These are phyloP conservation scores for Alloplasta piceator DNA, from an alignment of 2,888 invertebrate genomes.

Conservation along the genomic window DNA sequence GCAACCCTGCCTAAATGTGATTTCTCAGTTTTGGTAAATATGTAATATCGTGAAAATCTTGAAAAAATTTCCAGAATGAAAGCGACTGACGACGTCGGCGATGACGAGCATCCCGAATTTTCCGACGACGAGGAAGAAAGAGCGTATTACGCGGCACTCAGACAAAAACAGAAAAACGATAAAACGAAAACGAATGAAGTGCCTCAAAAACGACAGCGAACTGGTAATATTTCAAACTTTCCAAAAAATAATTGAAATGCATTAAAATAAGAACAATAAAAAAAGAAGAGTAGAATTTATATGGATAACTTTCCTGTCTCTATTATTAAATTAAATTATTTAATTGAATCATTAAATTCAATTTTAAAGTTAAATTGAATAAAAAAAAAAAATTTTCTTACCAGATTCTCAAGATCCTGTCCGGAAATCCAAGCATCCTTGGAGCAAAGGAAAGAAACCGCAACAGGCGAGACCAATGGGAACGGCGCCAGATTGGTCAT, in stretches of 20 bases:
- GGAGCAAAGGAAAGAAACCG: conserved; percentile 71
- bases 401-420: conserved; percentile 53
- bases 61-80: conserved; percentile 85
- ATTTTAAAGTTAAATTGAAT: conserved; percentile 35
- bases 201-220: conserved; percentile 69
- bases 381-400: conserved; percentile 16
- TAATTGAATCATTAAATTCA: no score
- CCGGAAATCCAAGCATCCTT: conserved; percentile 78
- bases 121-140: conserved; percentile 96
- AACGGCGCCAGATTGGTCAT: not conserved
- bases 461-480: conserved; percentile 30
- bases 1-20: no score
- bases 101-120: conserved; percentile 93
- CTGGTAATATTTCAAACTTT: conserved; percentile 51
- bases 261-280: no score
- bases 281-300: no score
- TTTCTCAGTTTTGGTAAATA: no score
- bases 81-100: conserved; percentile 96
- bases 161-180: conserved; percentile 69
- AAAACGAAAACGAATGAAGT: conserved; percentile 53
- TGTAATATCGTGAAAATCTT: no score
- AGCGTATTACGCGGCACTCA: conserved; percentile 74
- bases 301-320: no score
- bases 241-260: not conserved
- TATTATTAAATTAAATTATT: no score